Base-by-base conservation (phyloP, 2,113 vertebrate species). In the Delphinus delphis region DNA sequence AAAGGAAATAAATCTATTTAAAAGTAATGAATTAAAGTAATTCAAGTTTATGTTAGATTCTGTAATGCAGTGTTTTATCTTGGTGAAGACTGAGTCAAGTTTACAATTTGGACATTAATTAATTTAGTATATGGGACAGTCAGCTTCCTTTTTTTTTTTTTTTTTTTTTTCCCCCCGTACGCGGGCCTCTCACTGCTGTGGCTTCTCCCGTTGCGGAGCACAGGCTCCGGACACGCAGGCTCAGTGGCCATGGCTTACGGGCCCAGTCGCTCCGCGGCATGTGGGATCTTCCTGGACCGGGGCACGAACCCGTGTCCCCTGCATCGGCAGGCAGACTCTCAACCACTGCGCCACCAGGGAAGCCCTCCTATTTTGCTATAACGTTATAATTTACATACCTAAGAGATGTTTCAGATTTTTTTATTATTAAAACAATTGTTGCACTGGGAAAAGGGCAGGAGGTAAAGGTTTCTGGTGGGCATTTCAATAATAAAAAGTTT, bases 381-480 rank as follows among this genome's bases (percentile, higher is more conserved):
- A 71, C 38, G 28, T 76, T 31, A 11, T 88, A 73, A 85, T 94
- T 94, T 88, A 20, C 31, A 63, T 84, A 25, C 33, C 14, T 53
- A 65, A 44, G 62, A 82, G 44, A 90, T 77, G 21, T 91, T 95
- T 87, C 88, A 88, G 21, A n/a, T 33, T 94, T 93, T 96, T 73
- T 2, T 63, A 47, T 96, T 73, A 58, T 81, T 82, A 65, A 84
- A 94, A 33, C 33, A 55, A 0, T 94, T 82, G 41, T 96, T 91
- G 96, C 4, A 50, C 7, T 82, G 76, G 47, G 8, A 83, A 92
- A 95, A 67, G 55, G 41, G 13, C 44, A 86, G 36, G 73, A 76
- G 9, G 1, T 88, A 38, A 63, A 90, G 50, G 12, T 93, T 92
- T 84, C 44, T 84, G 50, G 21, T 83, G 12, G 21, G 47, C 15